Conservation (phyloP, 2,113 vertebrate genomes). For the Arenaria interpres region DNA sequence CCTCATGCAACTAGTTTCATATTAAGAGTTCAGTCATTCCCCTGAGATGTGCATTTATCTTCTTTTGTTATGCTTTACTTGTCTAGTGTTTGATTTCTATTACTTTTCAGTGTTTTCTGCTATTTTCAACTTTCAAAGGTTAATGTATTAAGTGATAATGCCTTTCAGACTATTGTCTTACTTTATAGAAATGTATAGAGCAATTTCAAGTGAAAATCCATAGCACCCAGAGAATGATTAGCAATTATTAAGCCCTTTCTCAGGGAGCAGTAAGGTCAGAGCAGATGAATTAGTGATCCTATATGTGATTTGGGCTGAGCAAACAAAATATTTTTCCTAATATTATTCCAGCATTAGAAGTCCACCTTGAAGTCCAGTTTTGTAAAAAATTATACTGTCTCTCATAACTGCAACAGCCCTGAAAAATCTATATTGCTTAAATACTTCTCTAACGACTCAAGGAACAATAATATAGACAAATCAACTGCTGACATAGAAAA, state of each 20-base stretch:
- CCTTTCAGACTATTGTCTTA: background rate
- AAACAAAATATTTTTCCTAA: background rate
- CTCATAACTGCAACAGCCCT: background rate
- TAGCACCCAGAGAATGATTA: background rate
- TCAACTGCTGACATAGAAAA: background rate
- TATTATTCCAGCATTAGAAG: background rate
- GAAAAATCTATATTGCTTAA: background rate
- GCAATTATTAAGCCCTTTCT: background rate
- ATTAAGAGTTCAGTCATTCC: background rate
- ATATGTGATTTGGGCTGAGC: background rate
- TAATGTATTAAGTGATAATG: background rate
- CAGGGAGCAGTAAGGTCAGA: background rate
- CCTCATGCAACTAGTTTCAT: background rate
- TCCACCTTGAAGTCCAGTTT: background rate
- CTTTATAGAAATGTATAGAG: background rate
- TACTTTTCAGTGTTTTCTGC: conserved; percentile 14
- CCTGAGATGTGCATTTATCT: background rate
- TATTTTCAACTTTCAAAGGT: background rate
- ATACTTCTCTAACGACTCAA: background rate
- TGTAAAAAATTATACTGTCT: background rate
- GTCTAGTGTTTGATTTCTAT: background rate
- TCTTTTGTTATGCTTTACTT: background rate
- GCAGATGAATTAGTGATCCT: background rate
- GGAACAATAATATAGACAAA: background rate
- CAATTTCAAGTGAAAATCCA: conserved; percentile 7